Evolutionary conservation across 2,797 vertebrate genomes (phyloP).

Genomic region (Picus viridis): DNA sequence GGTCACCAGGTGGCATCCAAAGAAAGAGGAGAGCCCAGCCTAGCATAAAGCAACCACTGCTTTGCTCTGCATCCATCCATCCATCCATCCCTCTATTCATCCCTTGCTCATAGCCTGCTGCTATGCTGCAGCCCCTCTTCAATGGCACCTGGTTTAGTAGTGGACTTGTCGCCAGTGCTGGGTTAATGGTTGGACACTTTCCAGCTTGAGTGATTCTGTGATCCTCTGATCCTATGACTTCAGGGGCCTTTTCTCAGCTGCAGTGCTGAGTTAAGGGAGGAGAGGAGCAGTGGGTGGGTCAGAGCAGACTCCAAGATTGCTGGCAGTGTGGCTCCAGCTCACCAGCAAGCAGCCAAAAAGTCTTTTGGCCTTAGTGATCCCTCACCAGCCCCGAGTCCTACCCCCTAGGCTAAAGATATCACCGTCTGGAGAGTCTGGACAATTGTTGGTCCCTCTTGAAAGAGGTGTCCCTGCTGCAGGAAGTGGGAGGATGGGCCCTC

Average conservation of each 20-base stretch:
- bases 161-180: too few relatives aligned
- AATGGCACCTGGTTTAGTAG: neutral
- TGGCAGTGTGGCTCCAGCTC: neutral
- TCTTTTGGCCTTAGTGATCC: neutral
- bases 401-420: neutral
- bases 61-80: neutral
- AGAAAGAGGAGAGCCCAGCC: neutral
- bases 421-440: neutral
- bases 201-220: too few relatives aligned
- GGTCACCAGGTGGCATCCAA: neutral
- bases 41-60: neutral
- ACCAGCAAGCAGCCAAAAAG: neutral
- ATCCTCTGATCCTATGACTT: too few relatives aligned
- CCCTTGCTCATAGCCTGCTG: neutral
- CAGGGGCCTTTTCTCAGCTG: neutral
- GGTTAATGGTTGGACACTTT: too few relatives aligned
- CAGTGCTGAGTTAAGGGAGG: neutral
- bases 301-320: neutral
- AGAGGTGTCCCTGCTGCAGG: neutral
- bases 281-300: neutral
- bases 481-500: neutral
- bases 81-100: neutral
- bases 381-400: neutral
- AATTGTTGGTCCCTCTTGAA: rapidly evolving
- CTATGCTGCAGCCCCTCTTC: neutral